Conservation (phyloP, 2,888 invertebrate genomes). For the Caenorhabditis sp. region DNA sequence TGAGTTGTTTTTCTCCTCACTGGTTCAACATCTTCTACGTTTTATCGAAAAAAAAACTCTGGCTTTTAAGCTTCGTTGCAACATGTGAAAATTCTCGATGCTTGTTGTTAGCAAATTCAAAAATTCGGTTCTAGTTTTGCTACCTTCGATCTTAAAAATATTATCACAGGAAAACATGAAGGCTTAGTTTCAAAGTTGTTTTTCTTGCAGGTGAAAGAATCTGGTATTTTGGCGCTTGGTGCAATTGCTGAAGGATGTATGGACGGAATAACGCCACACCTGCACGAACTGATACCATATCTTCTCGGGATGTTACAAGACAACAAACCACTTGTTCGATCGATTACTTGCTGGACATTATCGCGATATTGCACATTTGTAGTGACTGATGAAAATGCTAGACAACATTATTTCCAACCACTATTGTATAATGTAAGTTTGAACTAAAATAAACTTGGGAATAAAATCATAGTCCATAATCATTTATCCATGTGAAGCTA, state of each 20-base stretch:
- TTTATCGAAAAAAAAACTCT: too few species aligned
- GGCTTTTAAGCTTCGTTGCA: too few species aligned
- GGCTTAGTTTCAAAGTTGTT: too few species aligned
- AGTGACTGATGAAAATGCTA: conserved; percentile 79
- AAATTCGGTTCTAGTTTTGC: too few species aligned
- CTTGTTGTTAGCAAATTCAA: too few species aligned
- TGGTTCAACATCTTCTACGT: too few species aligned
- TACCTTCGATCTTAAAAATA: not conserved
- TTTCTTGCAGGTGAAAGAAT: conserved; percentile 78
- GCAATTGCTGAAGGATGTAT: conserved; percentile 89
- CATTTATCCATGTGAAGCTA: too few species aligned
- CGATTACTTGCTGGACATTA: conserved; percentile 98
- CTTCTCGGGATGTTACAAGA: conserved; percentile 87
- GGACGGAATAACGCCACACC: conserved; percentile 93
- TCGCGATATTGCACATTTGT: conserved; percentile 98
- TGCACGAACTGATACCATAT: conserved; percentile 94
- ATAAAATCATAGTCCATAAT: not conserved
- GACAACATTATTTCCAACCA: conserved; percentile 19
- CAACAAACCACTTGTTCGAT: conserved; percentile 74
- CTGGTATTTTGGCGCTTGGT: conserved; percentile 90
- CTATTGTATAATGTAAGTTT: conserved; percentile 25
- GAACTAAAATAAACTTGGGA: not conserved
- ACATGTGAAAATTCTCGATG: too few species aligned
- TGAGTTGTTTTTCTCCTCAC: too few species aligned
- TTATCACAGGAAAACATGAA: not conserved